Conservation (phyloP, 2,113 vertebrate species). For the Apaloderma vittatum region DNA sequence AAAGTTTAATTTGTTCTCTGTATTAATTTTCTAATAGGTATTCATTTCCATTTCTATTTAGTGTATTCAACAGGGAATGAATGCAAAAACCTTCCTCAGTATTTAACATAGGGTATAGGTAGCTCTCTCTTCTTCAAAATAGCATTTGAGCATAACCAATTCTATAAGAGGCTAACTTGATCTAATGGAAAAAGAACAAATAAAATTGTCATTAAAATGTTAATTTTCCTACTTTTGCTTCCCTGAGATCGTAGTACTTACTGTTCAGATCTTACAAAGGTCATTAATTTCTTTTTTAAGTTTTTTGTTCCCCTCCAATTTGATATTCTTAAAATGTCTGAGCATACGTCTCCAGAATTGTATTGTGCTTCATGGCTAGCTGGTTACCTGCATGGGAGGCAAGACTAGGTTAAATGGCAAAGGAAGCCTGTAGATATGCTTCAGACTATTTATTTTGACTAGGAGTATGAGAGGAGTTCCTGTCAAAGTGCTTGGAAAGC, state of each 20-base stretch:
- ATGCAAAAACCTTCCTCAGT: not conserved
- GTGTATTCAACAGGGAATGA: not conserved
- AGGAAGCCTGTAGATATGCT: not conserved
- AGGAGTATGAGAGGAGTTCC: not conserved
- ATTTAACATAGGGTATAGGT: not conserved
- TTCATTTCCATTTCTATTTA: slow-evolving; percentile 14
- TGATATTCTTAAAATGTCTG: not conserved
- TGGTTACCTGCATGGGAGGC: not conserved
- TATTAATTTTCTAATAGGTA: not conserved
- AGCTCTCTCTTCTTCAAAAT: not conserved
- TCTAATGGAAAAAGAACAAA: slow-evolving; percentile 2
- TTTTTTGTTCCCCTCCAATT: rapidly evolving
- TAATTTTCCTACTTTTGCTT: not conserved
- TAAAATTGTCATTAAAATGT: slow-evolving; percentile 17
- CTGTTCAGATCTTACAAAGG: not conserved
- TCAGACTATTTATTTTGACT: not conserved
- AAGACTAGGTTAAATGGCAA: not conserved
- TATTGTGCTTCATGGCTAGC: not conserved
- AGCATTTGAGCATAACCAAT: not conserved
- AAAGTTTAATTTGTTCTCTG: slow-evolving; percentile 22
- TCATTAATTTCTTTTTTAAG: not conserved
- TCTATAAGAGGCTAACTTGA: not conserved
- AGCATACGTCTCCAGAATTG: not conserved
- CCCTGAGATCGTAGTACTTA: not conserved
- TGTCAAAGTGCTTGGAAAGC: not conserved